These are phyloP conservation scores for Trichogramma dendrolimi DNA, from an alignment of 2,888 invertebrate species.

Conservation along the genomic window DNA sequence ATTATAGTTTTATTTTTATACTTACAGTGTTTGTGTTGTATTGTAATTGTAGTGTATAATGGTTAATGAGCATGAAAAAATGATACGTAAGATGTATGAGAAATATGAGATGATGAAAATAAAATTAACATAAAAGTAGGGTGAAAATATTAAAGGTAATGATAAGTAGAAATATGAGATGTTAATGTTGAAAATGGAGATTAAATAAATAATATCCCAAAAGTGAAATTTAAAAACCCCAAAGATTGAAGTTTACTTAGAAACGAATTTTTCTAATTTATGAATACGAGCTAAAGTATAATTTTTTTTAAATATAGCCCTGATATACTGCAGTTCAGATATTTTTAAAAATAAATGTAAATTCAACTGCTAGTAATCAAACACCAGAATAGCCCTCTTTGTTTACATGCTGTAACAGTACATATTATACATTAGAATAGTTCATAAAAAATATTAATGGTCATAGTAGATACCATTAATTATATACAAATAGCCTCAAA, in stretches of 20 bases:
- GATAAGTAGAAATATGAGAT: constrained; percentile 7
- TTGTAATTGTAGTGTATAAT: constrained; percentile 30
- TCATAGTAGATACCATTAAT: constrained; percentile 6
- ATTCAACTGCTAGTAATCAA: constrained; percentile 37
- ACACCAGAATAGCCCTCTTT: constrained; percentile 41
- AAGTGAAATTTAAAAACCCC: background rate
- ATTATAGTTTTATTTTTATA: constrained; percentile 13
- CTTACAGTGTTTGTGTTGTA: constrained; percentile 33
- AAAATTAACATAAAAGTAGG: constrained; percentile 21
- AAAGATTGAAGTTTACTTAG: background rate
- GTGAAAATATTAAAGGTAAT: constrained; percentile 20
- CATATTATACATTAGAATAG: constrained; percentile 39
- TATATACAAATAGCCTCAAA: constrained; percentile 18
- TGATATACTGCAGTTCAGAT: constrained; percentile 21
- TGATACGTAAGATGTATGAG: constrained; percentile 14
- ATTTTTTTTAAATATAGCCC: constrained; percentile 19
- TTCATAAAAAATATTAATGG: constrained; percentile 23
- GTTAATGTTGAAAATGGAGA: constrained; percentile 8
- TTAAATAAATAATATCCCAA: too few relatives aligned
- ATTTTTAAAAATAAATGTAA: constrained; percentile 27
- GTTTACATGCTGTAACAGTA: constrained; percentile 49
- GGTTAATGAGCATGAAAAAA: constrained; percentile 30
- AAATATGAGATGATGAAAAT: constrained; percentile 10
- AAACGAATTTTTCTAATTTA: constrained; percentile 2
- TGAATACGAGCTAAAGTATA: constrained; percentile 6